Conservation (phyloP, 2,797 vertebrate genomes). For the Tragopan temminckii region DNA sequence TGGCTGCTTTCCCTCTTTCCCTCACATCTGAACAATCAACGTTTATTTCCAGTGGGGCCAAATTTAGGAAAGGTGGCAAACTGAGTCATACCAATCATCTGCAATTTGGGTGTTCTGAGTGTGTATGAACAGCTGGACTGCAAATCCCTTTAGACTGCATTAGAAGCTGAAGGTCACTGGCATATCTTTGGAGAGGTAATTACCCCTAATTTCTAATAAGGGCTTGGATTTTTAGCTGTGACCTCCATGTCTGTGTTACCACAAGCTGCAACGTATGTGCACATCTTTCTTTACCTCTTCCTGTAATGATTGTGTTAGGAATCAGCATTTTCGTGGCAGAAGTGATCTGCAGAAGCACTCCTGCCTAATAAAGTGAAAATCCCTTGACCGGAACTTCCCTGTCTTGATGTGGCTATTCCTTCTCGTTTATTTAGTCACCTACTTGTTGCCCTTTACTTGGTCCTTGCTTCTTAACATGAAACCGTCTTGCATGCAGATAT, state of each 20-base stretch:
- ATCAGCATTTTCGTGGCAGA: neutral
- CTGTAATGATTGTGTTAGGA: neutral
- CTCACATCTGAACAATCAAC: neutral
- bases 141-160: neutral
- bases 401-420: accelerated
- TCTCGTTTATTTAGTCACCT: neutral
- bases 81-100: neutral
- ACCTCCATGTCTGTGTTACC: neutral
- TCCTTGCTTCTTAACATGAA: neutral
- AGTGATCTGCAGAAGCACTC: neutral
- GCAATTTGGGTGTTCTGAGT: neutral
- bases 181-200: neutral
- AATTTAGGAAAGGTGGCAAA: neutral
- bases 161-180: neutral
- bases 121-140: constrained; percentile 18
- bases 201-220: neutral
- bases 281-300: neutral
- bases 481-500: neutral
- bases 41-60: neutral
- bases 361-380: neutral
- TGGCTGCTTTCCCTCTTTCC: neutral
- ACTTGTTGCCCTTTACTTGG: neutral
- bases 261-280: accelerated
- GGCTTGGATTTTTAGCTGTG: neutral
- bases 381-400: neutral